These are phyloP conservation scores for Tragelaphus imberbis DNA, from an alignment of 2,113 vertebrate genomes.

Conservation along the genomic window DNA sequence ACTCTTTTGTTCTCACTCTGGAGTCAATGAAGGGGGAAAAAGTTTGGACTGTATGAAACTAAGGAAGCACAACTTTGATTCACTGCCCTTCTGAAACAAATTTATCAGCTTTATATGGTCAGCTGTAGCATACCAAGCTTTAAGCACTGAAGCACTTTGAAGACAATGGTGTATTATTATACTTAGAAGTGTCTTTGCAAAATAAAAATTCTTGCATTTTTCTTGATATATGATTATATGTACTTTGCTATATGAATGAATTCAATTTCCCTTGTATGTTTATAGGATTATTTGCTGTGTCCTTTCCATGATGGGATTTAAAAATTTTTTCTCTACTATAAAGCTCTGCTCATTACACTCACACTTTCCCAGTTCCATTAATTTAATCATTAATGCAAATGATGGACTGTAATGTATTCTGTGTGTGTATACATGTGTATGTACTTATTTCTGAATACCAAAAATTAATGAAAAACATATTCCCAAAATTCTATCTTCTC, in stretches of 20 bases:
- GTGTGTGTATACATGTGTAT: rapidly evolving
- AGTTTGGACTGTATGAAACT: not conserved
- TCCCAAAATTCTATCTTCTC: not conserved
- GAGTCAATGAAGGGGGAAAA: not conserved
- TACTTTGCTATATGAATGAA: not conserved
- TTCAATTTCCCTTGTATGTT: not conserved
- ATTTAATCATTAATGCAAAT: not conserved
- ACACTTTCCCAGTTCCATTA: not conserved
- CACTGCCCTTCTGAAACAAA: not conserved
- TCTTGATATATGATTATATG: not conserved
- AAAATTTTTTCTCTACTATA: not conserved
- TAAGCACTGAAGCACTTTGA: not conserved
- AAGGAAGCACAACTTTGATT: constrained; percentile 12
- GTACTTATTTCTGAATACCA: not conserved
- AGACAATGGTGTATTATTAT: not conserved
- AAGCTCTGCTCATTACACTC: not conserved
- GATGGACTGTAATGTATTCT: not conserved
- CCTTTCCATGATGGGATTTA: not conserved
- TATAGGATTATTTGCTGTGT: not conserved
- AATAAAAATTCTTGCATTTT: not conserved
- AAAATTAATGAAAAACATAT: not conserved
- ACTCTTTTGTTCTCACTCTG: constrained; percentile 29
- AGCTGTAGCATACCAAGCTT: not conserved
- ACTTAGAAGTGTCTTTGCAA: not conserved
- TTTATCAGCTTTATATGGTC: not conserved